Evolutionary conservation across 2,888 invertebrate genomes (phyloP).

Genomic region (Epistrophe grossulariae): DNA sequence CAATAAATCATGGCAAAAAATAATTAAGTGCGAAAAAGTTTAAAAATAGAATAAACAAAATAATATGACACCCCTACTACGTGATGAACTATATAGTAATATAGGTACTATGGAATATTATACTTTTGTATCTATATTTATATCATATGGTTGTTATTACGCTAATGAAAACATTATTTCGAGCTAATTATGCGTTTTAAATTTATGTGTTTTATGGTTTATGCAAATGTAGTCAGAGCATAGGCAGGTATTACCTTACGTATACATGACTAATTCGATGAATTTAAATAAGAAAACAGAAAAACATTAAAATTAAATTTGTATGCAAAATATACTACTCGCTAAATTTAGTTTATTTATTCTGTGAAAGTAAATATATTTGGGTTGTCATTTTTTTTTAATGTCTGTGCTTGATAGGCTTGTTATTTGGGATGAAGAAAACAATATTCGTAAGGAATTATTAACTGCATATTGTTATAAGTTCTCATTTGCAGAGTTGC

Average conservation of each 20-base stretch:
- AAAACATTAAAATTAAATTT: constrained; percentile 18
- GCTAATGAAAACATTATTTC: constrained; percentile 33
- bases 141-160: background rate
- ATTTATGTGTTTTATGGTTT: constrained; percentile 25
- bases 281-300: background rate
- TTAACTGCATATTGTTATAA: too few species aligned
- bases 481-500: too few species aligned
- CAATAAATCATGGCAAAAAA: constrained; percentile 19
- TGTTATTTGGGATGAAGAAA: too few species aligned
- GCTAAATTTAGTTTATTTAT: background rate
- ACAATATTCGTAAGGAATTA: too few species aligned
- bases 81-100: background rate
- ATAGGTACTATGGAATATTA: background rate
- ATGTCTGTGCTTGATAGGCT: too few species aligned
- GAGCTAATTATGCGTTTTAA: background rate
- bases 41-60: constrained; percentile 7
- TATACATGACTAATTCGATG: background rate
- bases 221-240: constrained; percentile 27
- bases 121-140: background rate
- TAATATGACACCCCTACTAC: background rate
- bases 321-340: constrained; percentile 3
- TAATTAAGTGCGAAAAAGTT: constrained; percentile 25
- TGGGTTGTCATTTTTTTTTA: too few species aligned
- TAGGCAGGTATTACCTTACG: too few species aligned
- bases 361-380: background rate